Evolutionary conservation across 2,888 invertebrate species (phyloP), one percentile per base, ranked within the genome.

Genomic region (Drosophila niveifrons): DNA sequence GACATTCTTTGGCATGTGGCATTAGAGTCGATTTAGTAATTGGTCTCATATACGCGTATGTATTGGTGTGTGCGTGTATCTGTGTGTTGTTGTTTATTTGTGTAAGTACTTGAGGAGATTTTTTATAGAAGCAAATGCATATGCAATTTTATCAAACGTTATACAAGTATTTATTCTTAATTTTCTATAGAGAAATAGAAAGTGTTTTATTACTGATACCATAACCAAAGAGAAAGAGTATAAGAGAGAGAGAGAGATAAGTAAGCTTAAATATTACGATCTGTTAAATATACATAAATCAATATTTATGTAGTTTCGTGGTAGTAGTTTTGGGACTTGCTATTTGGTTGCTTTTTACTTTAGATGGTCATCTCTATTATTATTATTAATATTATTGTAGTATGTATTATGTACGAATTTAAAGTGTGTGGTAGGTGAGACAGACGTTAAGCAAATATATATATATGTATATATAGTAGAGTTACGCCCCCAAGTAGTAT

Each of bases 101-200:
- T 56, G 65, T 72, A 53, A 50, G 65, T 71, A 57, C 46, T 66
- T 66, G 34, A 51, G 66, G 63, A 72, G 39, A 36, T 69, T 66
- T 69, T 66, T 63, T 48, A 11, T 44, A 82, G 23, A 23, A 81
- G 83, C 83, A 56, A 73, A 83, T 83, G 88, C 83, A 82, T 58
- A 80, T 86, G 89, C 83, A 84, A 88, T 83, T 83, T 88, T 67
- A 75, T 65, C 68, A 36, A 78, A 69, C 68, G 71, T 79, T 86
- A 87, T 69, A 84, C 82, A 81, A 81, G 66, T 69, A 71, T 66
- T 67, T 39, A 63, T 69, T 69, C 78, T 81, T 78, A 81, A 50
- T 34, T 15, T 15, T 23, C 78, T 79, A 48, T 31, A 48, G 34
- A 53, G 46, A 61, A 15, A 52, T 43, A 61, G 34, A 52, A 43